phyloP scores from a whole-genome alignment of 2,113 vertebrate genomes.

The Rostratula benghalensis region DNA sequence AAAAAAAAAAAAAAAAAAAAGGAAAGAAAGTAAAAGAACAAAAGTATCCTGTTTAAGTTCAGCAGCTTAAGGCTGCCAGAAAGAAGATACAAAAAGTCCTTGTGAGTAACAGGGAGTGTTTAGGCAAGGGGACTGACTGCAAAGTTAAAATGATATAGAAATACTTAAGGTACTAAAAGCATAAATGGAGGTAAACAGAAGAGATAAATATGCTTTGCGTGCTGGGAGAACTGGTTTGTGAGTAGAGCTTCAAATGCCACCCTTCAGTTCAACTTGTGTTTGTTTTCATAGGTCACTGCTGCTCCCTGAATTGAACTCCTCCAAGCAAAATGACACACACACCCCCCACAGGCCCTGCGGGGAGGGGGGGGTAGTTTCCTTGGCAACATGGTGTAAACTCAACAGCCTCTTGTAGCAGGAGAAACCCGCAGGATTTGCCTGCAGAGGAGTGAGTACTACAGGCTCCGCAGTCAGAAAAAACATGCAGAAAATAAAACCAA shows the following conservation, averaged over 20 bases:
- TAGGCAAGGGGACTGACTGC: not conserved
- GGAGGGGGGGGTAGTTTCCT: slow-evolving; percentile 29
- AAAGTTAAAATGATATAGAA: not conserved
- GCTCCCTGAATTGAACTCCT: slow-evolving; percentile 1
- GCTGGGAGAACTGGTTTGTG: not conserved
- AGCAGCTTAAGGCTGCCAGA: not conserved
- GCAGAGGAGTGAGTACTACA: not conserved
- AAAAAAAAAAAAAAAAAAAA: not conserved
- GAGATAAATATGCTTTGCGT: not conserved
- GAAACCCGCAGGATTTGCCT: not conserved
- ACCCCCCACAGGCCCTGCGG: not conserved
- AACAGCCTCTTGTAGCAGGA: not conserved
- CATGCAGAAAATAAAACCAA: not conserved
- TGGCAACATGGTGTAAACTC: slow-evolving; percentile 66
- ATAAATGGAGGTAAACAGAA: not conserved
- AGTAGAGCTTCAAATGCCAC: not conserved
- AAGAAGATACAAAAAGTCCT: not conserved
- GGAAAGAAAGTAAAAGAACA: not conserved
- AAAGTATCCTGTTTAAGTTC: not conserved
- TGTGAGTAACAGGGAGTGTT: accelerated
- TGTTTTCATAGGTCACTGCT: not conserved
- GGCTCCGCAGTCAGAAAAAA: not conserved
- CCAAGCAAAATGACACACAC: not conserved
- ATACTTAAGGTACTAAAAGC: not conserved
- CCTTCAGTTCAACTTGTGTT: not conserved